Evolutionary conservation across 2,797 vertebrate species (phyloP).

Genomic region (Poecilia wingei): DNA sequence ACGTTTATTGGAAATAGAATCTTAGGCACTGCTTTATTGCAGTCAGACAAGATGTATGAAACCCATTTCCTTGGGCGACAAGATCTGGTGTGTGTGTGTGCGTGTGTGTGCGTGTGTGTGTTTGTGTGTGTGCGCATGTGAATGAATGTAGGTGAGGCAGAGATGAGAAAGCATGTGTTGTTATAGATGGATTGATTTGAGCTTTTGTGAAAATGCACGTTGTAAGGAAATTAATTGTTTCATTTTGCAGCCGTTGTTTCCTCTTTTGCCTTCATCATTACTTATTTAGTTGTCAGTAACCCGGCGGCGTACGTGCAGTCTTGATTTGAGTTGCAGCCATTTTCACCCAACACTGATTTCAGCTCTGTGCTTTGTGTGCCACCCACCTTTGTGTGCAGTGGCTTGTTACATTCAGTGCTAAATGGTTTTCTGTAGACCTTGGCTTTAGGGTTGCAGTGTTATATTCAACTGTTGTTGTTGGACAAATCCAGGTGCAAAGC

Average conservation of each 20-base stretch:
- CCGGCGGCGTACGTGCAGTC: conserved; percentile 21
- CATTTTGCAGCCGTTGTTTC: conserved; percentile 57
- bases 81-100: conserved; percentile 66
- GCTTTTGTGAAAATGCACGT: conserved; percentile 49
- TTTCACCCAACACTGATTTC: conserved; percentile 28
- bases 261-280: conserved; percentile 54
- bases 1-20: conserved; percentile 85
- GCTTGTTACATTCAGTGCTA: conserved; percentile 31
- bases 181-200: conserved; percentile 72
- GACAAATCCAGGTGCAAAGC: conserved; percentile 5
- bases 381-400: conserved; percentile 26
- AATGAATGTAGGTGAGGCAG: conserved; percentile 12
- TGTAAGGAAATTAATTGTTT: conserved; percentile 69
- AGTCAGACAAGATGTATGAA: conserved; percentile 83
- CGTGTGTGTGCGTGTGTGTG: conserved; percentile 50
- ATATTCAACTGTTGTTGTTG: conserved; percentile 18
- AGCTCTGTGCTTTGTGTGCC: conserved; percentile 36
- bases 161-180: conserved; percentile 63
- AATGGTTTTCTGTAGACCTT: conserved; percentile 22
- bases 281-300: conserved; percentile 60
- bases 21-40: conserved; percentile 81
- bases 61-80: conserved; percentile 80
- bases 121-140: conserved; percentile 9
- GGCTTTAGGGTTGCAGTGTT: conserved; percentile 10
- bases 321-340: conserved; percentile 18